Evolutionary conservation across 2,113 vertebrate species (phyloP).

Genomic region (Pseudorectes ferrugineus): DNA sequence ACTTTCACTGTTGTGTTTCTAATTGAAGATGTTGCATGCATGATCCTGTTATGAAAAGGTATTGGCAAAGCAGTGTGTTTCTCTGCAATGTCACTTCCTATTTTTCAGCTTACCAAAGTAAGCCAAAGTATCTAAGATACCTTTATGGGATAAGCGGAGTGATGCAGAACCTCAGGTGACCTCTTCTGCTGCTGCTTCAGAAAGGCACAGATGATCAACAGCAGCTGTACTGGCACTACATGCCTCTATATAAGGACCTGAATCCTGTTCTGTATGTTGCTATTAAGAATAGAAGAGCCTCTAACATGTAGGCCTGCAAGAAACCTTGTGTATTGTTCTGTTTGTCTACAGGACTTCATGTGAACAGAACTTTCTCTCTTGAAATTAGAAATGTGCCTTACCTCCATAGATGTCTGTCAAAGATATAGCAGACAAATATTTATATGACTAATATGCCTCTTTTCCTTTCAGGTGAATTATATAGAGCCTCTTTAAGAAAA

Average conservation of each 20-base stretch:
- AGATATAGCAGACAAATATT: not conserved
- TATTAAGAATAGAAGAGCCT: not conserved
- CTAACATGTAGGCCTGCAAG: not conserved
- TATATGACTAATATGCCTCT: not conserved
- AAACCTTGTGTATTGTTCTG: not conserved
- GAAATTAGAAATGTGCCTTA: not conserved
- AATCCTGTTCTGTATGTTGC: not conserved
- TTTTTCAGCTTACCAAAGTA: not conserved
- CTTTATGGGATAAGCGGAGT: not conserved
- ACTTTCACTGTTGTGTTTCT: not conserved
- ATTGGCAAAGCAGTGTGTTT: not conserved
- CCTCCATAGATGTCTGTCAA: not conserved
- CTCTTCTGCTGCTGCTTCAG: not conserved
- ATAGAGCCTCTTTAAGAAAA: constrained; percentile 77
- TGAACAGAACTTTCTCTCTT: not conserved
- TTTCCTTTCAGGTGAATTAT: constrained; percentile 75
- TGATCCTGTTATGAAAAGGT: not conserved
- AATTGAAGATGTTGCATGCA: not conserved
- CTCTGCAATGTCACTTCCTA: not conserved
- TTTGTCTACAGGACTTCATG: not conserved
- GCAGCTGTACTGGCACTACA: not conserved
- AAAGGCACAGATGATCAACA: not conserved
- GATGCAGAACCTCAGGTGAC: not conserved
- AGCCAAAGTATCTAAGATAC: not conserved
- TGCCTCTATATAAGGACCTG: not conserved